Evolutionary conservation across 2,113 vertebrate species (phyloP).

Genomic region (Falco punctatus): DNA sequence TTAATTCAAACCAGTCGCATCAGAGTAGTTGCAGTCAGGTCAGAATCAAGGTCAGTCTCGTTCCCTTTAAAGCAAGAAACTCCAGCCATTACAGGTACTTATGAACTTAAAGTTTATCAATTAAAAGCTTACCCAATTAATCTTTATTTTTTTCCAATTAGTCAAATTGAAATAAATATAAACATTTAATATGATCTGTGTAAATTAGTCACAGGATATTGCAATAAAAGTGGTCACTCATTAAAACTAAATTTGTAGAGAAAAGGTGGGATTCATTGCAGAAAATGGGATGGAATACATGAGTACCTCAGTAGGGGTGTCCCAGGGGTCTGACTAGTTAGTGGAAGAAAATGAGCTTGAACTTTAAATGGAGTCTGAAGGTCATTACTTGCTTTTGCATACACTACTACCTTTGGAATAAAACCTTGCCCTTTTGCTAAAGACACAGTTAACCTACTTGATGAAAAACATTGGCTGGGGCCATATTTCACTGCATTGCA

Average conservation of each 20-base stretch:
- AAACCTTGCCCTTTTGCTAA: neutral
- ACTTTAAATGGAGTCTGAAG: neutral
- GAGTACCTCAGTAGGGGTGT: neutral
- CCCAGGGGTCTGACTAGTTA: neutral
- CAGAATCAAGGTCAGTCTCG: neutral
- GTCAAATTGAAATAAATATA: neutral
- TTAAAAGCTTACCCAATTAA: neutral
- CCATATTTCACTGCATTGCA: neutral
- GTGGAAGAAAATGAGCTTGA: neutral
- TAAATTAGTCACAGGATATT: neutral
- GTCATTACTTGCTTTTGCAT: neutral
- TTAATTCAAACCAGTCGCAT: neutral
- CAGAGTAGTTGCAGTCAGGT: neutral
- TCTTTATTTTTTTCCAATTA: neutral
- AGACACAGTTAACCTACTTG: neutral
- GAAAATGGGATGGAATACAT: neutral
- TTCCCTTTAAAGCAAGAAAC: neutral
- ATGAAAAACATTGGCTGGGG: neutral
- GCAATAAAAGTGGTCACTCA: neutral
- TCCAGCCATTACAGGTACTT: neutral
- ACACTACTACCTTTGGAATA: neutral
- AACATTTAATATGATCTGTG: neutral
- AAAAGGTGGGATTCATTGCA: neutral
- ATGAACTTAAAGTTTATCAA: neutral
- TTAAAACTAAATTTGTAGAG: neutral